These are phyloP conservation scores for Riparia riparia DNA, from an alignment of 2,113 vertebrate species.

Conservation along the genomic window DNA sequence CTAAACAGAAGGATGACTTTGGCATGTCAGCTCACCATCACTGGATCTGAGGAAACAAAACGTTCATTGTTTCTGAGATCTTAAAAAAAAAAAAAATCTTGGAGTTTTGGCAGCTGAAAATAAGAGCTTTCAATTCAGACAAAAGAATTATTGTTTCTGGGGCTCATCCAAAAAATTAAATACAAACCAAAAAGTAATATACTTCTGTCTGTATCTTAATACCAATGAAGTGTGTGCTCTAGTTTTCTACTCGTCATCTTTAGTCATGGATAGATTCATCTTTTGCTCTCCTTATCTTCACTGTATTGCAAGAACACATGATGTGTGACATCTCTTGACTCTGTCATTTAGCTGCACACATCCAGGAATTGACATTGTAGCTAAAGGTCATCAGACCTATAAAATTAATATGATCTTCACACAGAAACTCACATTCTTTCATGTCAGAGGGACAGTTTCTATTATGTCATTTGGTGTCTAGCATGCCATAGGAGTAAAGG, in stretches of 20 bases:
- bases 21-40: background rate
- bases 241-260: background rate
- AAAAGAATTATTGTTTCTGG: conserved; percentile 41
- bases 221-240: background rate
- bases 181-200: conserved; percentile 1
- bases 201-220: background rate
- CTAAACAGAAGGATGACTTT: background rate
- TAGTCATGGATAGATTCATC: background rate
- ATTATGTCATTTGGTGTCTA: background rate
- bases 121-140: conserved; percentile 26
- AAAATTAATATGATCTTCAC: conserved; percentile 1
- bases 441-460: background rate
- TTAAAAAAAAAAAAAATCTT: background rate
- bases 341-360: background rate
- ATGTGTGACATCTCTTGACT: background rate
- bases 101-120: conserved; percentile 24
- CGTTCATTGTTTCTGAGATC: background rate
- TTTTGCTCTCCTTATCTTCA: background rate
- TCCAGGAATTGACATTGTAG: background rate
- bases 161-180: conserved; percentile 3
- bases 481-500: background rate
- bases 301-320: background rate
- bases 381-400: background rate
- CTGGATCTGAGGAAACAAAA: conserved; percentile 7
- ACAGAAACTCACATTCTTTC: conserved; percentile 1